Evolutionary conservation across 2,113 vertebrate genomes (phyloP).

Genomic region (Perca schrenkii): DNA sequence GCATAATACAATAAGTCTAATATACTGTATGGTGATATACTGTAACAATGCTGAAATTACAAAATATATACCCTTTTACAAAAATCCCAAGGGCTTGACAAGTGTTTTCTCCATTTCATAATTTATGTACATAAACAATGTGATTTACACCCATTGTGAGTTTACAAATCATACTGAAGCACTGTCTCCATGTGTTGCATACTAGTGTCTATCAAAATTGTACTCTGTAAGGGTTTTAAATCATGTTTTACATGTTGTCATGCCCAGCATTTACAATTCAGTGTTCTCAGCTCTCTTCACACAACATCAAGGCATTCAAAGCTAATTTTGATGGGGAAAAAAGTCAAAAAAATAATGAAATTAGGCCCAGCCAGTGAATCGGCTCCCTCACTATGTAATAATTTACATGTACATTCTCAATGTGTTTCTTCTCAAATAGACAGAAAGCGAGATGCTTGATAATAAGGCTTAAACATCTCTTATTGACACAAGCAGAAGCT

Average conservation of each 20-base stretch:
- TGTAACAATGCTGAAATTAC: constrained; percentile 73
- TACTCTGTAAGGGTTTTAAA: neutral
- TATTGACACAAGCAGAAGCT: constrained; percentile 14
- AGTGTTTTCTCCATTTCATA: constrained; percentile 55
- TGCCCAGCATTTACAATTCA: constrained; percentile 60
- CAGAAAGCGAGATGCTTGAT: constrained; percentile 4
- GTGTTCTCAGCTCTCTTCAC: constrained; percentile 1
- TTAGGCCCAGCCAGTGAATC: constrained; percentile 16
- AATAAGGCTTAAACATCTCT: constrained; percentile 41
- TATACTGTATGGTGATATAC: constrained; percentile 69
- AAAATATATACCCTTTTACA: constrained; percentile 78
- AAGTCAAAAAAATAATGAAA: neutral
- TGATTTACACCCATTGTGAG: constrained; percentile 64
- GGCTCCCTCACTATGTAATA: neutral
- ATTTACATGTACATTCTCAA: constrained; percentile 46
- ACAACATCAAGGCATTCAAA: constrained; percentile 9
- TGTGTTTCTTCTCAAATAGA: constrained; percentile 26
- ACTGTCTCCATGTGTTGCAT: constrained; percentile 51
- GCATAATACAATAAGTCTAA: constrained; percentile 71
- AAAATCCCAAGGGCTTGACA: constrained; percentile 66
- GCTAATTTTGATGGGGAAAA: constrained; percentile 3
- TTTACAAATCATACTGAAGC: constrained; percentile 54
- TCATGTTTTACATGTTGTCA: constrained; percentile 25
- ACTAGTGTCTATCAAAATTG: constrained; percentile 46
- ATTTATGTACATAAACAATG: constrained; percentile 73